Base-by-base conservation (phyloP, 1,140 invertebrate genomes). In the Schlechtendalia chinensis region DNA sequence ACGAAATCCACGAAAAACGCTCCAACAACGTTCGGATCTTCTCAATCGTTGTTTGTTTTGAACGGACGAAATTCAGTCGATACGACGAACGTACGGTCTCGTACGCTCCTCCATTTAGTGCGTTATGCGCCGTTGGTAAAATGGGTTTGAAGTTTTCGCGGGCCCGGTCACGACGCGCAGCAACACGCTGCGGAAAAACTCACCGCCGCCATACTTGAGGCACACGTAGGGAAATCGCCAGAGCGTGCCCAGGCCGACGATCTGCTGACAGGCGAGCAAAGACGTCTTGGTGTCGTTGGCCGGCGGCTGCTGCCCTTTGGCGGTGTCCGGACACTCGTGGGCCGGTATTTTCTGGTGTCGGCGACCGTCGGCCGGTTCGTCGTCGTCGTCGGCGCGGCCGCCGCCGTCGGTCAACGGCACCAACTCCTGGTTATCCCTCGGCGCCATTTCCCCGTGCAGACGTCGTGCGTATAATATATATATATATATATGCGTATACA, bases 161-260 rank as follows among this genome's bases (percentile, higher is more conserved):
- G n/a, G n/a, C n/a, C n/a, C n/a, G n/a, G n/a, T n/a, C n/a, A n/a
- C n/a, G n/a, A n/a, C n/a, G n/a, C n/a, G n/a, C n/a, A n/a, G n/a
- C n/a, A n/a, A n/a, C n/a, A n/a, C n/a, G n/a, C n/a, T n/a, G n/a
- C n/a, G n/a, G n/a, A 12, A 45, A 2, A 27, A 89, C 90, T 90
- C 85, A 94, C 93, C 93, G 84, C 93, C 93, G 75, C 93, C 93
- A 88, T 95, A 94, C 86, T 93, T 93, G 88, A 94, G 94, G 85
- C 93, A 94, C 56, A 94, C 89, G 86, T 94, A 96, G 19, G 94
- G 94, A 88, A 96, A 96, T 83, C 95, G 88, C 94, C 94, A 96
- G 54, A 97, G 93, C 86, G 96, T 96, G 81, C 94, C 95, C 82
- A 96, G 89, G 83, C 95, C 94, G 80, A 96, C 93, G 29, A 75